Evolutionary conservation across 2,797 vertebrate species (phyloP), one percentile per base, ranked within the genome.

Genomic region (Eleutherodactylus coqui): DNA sequence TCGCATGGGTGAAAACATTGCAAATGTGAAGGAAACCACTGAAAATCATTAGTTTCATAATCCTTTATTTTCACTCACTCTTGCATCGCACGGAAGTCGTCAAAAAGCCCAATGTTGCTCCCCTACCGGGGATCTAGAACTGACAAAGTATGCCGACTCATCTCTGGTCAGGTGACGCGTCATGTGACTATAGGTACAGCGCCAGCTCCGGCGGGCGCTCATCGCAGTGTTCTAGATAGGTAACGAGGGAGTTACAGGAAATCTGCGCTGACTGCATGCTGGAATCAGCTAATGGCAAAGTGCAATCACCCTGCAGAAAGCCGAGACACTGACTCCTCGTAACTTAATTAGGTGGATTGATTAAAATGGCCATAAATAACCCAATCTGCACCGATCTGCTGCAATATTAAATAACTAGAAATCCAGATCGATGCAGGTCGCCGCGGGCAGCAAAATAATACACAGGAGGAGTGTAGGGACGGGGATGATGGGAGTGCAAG

Each of bases 291-390:
- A 21, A 38, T 38, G 41, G 32, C 10, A 19, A 69, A 69, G 21
- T 24, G 34, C 34, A 38, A 21, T 69, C 34, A 3, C 34, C 32
- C 32, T 38, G 34, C 14, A 41, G 4, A 69, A 64, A 60, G 29
- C 29, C 67, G 1, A 38, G 67, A 34, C 34, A 11, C 67, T 13
- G 17, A 19, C 9, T 24, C 67, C 64, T 69, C 5, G 0, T 36
- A 36, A 19, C 32, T 21, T 21, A 0, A 21, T 69, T 67, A 67
- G 29, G 32, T 1, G 6, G 36, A 67, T 34, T 34, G 29, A 67
- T 67, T 69, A 69, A 69, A 69, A 69, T 69, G 34, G 21, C 67
- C 67, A 69, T 67, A 69, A 69, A 38, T 21, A 69, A 69, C 41
- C 34, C 38, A 38, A 38, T 69, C 34, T 16, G 53, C 53, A 67